phyloP scores from a whole-genome alignment of 2,888 invertebrate species.

The Nomada fabriciana region DNA sequence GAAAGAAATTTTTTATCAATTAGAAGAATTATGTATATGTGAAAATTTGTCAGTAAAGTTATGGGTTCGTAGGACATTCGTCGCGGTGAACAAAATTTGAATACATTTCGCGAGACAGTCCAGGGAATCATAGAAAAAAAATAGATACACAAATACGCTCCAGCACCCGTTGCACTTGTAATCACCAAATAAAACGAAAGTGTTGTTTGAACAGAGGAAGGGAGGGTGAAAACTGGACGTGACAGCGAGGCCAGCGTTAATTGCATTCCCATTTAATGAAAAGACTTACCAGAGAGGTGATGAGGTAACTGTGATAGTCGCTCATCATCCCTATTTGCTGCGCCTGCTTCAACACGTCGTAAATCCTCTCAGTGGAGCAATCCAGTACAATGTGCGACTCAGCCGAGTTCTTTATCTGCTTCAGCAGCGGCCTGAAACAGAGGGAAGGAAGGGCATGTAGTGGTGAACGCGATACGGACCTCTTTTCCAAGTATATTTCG shows the following conservation, averaged over 20 bases:
- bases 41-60: no score
- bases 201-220: not conserved
- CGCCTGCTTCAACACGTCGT: conserved; percentile 95
- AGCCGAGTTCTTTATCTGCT: conserved; percentile 96
- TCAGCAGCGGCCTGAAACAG: conserved; percentile 90
- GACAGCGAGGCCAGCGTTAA: conserved; percentile 47
- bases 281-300: conserved; percentile 92
- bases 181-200: no score
- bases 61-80: no score
- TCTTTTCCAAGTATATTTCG: not conserved
- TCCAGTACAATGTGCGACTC: conserved; percentile 96
- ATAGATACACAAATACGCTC: no score
- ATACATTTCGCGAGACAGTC: no score
- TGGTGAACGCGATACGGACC: not conserved
- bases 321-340: conserved; percentile 99
- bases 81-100: no score
- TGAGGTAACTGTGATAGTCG: conserved; percentile 96
- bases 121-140: no score
- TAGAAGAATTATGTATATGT: no score
- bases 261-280: conserved; percentile 64
- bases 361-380: conserved; percentile 94
- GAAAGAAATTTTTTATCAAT: no score
- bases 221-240: not conserved
- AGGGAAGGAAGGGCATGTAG: conserved; percentile 9
- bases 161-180: no score